Conservation (phyloP, 2,113 vertebrate species). For the Scopus umbretta region DNA sequence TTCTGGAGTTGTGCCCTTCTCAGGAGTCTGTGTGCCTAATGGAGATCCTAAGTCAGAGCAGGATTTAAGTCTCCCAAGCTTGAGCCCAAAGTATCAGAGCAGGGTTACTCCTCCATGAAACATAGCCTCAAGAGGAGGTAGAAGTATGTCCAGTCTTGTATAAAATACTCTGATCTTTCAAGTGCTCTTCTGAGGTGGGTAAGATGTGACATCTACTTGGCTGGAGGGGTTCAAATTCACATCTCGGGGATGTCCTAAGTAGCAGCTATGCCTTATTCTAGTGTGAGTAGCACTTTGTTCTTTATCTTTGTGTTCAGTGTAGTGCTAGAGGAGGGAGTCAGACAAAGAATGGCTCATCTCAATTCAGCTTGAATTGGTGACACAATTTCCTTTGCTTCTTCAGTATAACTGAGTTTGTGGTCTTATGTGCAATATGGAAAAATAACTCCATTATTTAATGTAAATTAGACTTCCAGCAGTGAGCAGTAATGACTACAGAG, state of each 20-base stretch:
- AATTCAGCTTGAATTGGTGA: neutral
- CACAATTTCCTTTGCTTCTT: neutral
- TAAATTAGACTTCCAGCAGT: neutral
- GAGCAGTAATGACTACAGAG: neutral
- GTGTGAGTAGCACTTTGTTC: neutral
- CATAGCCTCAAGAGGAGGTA: neutral
- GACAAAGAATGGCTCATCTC: neutral
- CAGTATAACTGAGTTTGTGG: neutral
- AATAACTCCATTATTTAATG: neutral
- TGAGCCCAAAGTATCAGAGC: neutral
- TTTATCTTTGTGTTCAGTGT: neutral
- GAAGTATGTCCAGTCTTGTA: neutral
- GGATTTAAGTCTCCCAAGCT: neutral
- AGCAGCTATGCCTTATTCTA: neutral
- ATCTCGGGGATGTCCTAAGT: neutral
- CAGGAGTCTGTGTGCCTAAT: neutral
- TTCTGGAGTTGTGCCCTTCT: neutral
- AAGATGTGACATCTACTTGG: neutral
- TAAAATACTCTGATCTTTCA: neutral
- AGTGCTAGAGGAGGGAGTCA: neutral
- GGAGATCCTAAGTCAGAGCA: neutral
- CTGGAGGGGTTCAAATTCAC: neutral
- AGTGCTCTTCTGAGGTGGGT: neutral
- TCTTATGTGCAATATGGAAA: neutral
- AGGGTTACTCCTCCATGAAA: neutral